Evolutionary conservation across 2,113 vertebrate species (phyloP), one percentile per base, ranked within the genome.

Genomic region (Hydrolagus affinis): DNA sequence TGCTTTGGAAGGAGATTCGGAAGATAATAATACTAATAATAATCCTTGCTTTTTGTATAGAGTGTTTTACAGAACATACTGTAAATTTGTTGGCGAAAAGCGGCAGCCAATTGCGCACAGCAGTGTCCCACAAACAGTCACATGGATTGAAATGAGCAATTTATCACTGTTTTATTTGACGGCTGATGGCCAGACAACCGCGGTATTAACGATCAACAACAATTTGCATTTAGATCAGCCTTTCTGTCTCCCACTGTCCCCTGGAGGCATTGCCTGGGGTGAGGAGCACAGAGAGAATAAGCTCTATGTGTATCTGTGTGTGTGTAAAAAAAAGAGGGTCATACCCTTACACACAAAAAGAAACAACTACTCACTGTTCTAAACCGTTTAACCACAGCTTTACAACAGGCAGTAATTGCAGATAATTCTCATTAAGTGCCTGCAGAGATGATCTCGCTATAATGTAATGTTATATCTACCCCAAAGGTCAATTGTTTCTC

Each of bases 351-450:
- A 62, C 44, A 44, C 10, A 62, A 80, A 59, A 64, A 7, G 11
- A 3, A 44, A 44, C 44, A 44, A 44, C 44, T 28, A 80, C 23
- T 25, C 25, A 28, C 60, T 80, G 59, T 44, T 62, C 60, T 10
- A 66, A 19, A 30, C 21, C 60, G 19, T 28, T 14, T 17, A 21
- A 28, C 28, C 78, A 28, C 28, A 83, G 78, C 19, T 83, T 83
- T 62, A 66, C 62, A 66, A 15, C 78, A 66, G 78, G 62, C 60
- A 66, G 25, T 83, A 83, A 83, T 83, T 66, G 23, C 3, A 28
- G 78, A 83, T 83, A 83, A 83, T 83, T 83, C 60, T 83, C 77
- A 66, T 83, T 64, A 66, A 30, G 32, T 68, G 60, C 77, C 28
- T 19, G 25, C 25, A 75, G 32, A 19, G 73, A 75, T 75, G 32